These are phyloP conservation scores for Lasiurus cinereus DNA, from an alignment of 2,113 vertebrate genomes.

Conservation along the genomic window DNA sequence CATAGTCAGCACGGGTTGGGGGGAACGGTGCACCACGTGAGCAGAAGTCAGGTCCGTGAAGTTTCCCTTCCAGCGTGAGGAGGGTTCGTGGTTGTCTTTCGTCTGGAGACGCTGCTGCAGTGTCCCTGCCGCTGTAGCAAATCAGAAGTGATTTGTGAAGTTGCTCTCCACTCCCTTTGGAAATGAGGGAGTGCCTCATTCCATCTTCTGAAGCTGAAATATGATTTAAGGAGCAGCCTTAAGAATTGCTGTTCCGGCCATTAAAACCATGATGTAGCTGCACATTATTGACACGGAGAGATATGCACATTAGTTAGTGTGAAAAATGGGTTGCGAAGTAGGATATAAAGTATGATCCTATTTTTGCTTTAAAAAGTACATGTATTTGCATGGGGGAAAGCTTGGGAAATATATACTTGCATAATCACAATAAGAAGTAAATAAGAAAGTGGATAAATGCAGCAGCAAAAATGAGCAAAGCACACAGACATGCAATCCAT, in stretches of 20 bases:
- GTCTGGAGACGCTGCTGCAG: conserved; percentile 13
- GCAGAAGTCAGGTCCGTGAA: conserved; percentile 78
- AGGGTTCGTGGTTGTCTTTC: conserved; percentile 75
- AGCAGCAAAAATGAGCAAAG: not conserved
- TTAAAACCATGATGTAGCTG: conserved; percentile 38
- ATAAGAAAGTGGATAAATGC: conserved; percentile 27
- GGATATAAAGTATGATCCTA: conserved; percentile 39
- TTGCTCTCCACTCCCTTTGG: conserved; percentile 78
- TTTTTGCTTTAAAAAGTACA: conserved; percentile 55
- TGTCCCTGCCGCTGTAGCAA: conserved; percentile 70
- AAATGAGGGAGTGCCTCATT: conserved; percentile 78
- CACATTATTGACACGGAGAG: conserved; percentile 3
- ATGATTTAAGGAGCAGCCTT: conserved; percentile 74
- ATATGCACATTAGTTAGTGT: conserved; percentile 32
- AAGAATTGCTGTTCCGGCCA: conserved; percentile 73
- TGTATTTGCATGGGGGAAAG: conserved; percentile 47
- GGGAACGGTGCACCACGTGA: conserved; percentile 72
- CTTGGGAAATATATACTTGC: conserved; percentile 37
- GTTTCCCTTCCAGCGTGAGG: conserved; percentile 55
- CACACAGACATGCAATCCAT: not conserved
- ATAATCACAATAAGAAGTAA: conserved; percentile 57
- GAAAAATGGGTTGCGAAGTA: conserved; percentile 53
- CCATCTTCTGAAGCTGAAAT: conserved; percentile 83
- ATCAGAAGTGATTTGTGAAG: conserved; percentile 83
- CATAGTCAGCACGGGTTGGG: conserved; percentile 74